Percentiles rank a stretch among this genome's conserved stretches.
Conservation (phyloP, 2,113 vertebrate genomes). For the Vicugna pacos region DNA sequence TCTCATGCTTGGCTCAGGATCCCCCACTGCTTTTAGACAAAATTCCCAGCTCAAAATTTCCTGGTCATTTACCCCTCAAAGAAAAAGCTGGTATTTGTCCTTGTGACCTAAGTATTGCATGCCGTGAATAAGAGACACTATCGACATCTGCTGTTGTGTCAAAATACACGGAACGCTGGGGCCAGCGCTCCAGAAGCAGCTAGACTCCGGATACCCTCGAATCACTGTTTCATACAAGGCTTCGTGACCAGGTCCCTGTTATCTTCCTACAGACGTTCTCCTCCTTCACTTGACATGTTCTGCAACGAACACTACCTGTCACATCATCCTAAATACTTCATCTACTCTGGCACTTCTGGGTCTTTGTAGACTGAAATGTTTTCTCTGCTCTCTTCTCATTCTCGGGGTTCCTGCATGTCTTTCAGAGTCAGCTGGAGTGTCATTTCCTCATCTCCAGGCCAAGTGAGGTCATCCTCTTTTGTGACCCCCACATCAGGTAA, state of each 20-base stretch:
- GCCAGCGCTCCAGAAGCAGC: not conserved
- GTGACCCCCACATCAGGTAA: not conserved
- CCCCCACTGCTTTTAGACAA: not conserved
- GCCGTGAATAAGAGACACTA: not conserved
- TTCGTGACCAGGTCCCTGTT: not conserved
- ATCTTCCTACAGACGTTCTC: not conserved
- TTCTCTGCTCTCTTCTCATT: not conserved
- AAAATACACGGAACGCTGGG: not conserved
- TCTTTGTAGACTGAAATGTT: not conserved
- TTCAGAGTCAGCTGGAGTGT: not conserved
- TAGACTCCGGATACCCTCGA: not conserved
- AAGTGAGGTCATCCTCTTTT: not conserved
- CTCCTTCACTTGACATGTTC: not conserved
- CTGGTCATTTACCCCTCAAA: not conserved
- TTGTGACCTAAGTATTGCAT: not conserved
- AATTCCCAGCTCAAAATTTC: conserved; percentile 27
- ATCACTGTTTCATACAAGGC: not conserved
- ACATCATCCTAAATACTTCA: not conserved
- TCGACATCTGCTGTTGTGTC: not conserved
- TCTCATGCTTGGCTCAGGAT: conserved; percentile 40
- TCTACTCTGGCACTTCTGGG: not conserved
- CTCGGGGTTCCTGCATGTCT: not conserved
- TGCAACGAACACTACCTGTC: not conserved
- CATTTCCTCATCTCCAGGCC: not conserved
- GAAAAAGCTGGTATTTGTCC: not conserved